These are phyloP conservation scores for Lepidurus couesii DNA, from an alignment of 1,140 invertebrate genomes.

Conservation along the genomic window DNA sequence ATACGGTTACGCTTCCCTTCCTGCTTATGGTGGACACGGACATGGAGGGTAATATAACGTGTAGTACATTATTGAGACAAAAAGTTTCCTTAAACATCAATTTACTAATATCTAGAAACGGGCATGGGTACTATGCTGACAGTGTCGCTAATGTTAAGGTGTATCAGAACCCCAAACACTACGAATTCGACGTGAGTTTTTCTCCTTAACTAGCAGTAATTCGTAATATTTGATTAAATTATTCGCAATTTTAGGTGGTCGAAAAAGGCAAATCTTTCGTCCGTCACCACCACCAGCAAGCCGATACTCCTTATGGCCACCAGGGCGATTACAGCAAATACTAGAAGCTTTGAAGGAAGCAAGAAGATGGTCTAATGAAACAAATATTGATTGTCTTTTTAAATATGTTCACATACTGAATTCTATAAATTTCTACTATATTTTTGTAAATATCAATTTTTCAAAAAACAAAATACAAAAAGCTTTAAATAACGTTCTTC, in stretches of 20 bases:
- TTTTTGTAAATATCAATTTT: too few species aligned
- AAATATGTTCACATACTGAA: too few species aligned
- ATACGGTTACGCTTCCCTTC: background rate
- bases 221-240: background rate
- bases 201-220: background rate
- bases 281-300: background rate
- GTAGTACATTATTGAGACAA: background rate
- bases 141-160: background rate
- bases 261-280: slow-evolving; percentile 6
- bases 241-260: background rate
- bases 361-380: too few species aligned
- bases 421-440: too few species aligned
- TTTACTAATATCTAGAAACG: background rate
- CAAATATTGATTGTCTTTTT: too few species aligned
- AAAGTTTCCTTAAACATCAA: background rate
- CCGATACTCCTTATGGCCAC: background rate
- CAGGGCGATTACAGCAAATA: background rate
- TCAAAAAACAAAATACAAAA: too few species aligned
- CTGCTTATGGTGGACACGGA: background rate
- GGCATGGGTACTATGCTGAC: slow-evolving; percentile 4
- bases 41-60: background rate
- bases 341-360: background rate
- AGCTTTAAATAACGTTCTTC: too few species aligned
- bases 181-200: background rate
- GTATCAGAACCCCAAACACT: background rate